Conservation (phyloP, 2,113 vertebrate genomes). For the Campylomormyrus numenius region DNA sequence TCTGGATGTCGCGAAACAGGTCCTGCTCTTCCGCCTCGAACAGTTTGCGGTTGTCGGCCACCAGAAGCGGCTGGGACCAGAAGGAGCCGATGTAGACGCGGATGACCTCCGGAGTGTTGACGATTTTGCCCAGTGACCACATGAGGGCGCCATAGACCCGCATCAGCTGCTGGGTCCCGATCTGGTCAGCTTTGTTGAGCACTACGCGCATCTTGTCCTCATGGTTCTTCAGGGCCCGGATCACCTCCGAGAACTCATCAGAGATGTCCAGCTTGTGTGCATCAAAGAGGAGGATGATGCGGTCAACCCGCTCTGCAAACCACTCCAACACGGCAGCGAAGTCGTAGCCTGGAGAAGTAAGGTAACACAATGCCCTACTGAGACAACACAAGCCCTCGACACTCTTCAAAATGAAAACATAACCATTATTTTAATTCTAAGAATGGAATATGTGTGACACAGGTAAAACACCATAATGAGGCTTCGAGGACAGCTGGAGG, state of each 20-base stretch:
- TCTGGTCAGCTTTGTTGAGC: conserved; percentile 67
- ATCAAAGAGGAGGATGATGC: conserved; percentile 71
- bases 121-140: conserved; percentile 75
- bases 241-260: conserved; percentile 71
- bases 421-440: background rate
- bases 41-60: conserved; percentile 59
- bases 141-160: conserved; percentile 72
- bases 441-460: background rate
- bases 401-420: background rate
- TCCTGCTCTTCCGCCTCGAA: conserved; percentile 72
- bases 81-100: conserved; percentile 73
- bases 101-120: conserved; percentile 72
- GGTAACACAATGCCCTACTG: background rate
- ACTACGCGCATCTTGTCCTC: conserved; percentile 58
- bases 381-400: background rate
- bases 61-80: conserved; percentile 69
- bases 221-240: conserved; percentile 70
- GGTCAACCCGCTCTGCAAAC: conserved; percentile 72
- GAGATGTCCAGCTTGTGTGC: conserved; percentile 56
- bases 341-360: conserved; percentile 39
- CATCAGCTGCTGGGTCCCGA: conserved; percentile 74
- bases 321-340: conserved; percentile 60
- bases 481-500: background rate
- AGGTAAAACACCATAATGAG: background rate
- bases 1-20: conserved; percentile 71